phyloP scores from a whole-genome alignment of 2,113 vertebrate species.

The Vulpes vulpes region DNA sequence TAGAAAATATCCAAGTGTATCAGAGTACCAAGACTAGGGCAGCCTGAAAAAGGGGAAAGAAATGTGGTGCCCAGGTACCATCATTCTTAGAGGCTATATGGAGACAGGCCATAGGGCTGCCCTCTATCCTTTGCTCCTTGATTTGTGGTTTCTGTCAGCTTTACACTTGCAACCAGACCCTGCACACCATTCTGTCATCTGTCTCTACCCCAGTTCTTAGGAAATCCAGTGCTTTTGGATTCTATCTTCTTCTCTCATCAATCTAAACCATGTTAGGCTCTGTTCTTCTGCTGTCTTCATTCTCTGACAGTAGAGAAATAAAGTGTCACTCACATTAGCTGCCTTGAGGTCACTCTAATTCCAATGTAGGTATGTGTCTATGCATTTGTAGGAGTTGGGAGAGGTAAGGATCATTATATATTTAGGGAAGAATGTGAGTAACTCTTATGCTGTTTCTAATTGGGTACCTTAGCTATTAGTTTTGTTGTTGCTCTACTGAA shows the following conservation, averaged over 20 bases:
- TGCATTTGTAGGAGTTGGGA: slow-evolving; percentile 22
- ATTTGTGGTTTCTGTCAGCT: neutral
- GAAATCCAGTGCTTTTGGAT: neutral
- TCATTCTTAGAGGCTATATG: neutral
- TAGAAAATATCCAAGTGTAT: neutral
- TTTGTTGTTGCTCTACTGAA: neutral
- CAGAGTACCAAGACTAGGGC: neutral
- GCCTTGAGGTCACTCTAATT: slow-evolving; percentile 51
- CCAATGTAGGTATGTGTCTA: neutral
- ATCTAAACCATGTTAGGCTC: neutral
- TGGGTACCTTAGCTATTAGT: neutral
- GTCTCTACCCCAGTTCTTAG: neutral
- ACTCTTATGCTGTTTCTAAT: slow-evolving; percentile 15
- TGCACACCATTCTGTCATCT: neutral
- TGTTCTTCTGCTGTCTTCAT: neutral
- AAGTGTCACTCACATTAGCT: neutral
- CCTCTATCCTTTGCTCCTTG: neutral
- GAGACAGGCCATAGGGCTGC: neutral
- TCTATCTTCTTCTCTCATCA: neutral
- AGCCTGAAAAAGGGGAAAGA: neutral
- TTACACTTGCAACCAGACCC: neutral
- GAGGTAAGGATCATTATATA: slow-evolving; percentile 24
- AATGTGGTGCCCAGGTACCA: rapidly evolving
- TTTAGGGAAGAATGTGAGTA: slow-evolving; percentile 18
- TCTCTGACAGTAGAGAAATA: neutral